Percentiles rank a stretch among this genome's conserved stretches.
These are phyloP conservation scores for Clarias laeviceps DNA, from an alignment of 2,797 vertebrate species.

Conservation along the genomic window DNA sequence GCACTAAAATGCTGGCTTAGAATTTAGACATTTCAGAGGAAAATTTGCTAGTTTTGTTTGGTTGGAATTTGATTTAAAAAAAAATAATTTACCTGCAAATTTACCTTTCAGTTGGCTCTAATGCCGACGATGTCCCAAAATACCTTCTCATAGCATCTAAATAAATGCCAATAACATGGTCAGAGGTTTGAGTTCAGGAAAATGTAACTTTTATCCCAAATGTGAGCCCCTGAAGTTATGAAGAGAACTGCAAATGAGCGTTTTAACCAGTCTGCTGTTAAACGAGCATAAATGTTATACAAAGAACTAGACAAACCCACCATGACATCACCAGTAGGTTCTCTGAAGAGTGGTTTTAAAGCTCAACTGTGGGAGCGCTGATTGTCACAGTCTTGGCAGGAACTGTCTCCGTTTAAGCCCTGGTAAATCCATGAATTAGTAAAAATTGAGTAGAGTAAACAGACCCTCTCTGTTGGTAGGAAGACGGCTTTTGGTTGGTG, in stretches of 20 bases:
- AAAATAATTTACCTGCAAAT: neutral
- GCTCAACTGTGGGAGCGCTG: too few relatives aligned
- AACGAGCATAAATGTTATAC: too few relatives aligned
- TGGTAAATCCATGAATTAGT: too few relatives aligned
- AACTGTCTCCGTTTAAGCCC: too few relatives aligned
- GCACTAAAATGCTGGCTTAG: neutral
- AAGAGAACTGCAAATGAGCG: neutral
- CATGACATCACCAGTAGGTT: too few relatives aligned
- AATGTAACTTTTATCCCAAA: neutral
- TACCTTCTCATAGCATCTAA: neutral
- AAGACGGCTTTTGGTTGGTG: too few relatives aligned
- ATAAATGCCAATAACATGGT: neutral
- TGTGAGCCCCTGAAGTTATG: neutral
- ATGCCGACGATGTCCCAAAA: neutral
- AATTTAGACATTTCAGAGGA: neutral
- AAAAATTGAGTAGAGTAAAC: too few relatives aligned
- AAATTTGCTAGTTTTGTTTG: neutral
- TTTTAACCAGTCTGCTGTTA: neutral
- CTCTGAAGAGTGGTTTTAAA: neutral
- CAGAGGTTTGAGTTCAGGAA: neutral
- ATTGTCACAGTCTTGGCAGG: too few relatives aligned
- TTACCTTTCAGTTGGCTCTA: neutral
- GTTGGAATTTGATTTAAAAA: neutral
- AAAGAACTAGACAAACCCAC: too few relatives aligned
- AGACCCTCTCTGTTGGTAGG: too few relatives aligned